A percentile compares a stretch with the other conserved stretches of the same genome.
Conservation (phyloP, 2,888 invertebrate species). For the Morpho deidamia region DNA sequence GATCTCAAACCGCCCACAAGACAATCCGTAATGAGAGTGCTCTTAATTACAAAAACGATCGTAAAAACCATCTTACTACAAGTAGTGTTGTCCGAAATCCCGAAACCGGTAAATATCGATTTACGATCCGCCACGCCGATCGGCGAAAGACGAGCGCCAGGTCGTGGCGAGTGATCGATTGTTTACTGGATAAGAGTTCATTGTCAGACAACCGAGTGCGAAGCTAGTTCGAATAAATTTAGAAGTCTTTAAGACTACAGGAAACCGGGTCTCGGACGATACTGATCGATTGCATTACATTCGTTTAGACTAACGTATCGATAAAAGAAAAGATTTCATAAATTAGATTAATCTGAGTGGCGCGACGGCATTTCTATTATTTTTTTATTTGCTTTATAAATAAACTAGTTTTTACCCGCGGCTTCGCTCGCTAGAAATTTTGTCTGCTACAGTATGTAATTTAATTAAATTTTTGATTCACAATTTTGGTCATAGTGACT, state of each 20-base stretch:
- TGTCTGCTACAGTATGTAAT: no score
- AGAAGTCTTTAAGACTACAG: conserved; percentile 56
- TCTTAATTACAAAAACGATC: conserved; percentile 53
- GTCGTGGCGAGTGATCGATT: conserved; percentile 62
- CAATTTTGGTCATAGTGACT: no score
- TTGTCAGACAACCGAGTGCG: conserved; percentile 69
- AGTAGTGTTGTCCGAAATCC: conserved; percentile 51
- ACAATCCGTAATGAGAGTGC: conserved; percentile 39
- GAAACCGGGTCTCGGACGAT: conserved; percentile 41
- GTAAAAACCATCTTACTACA: conserved; percentile 57
- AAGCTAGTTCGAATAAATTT: conserved; percentile 64
- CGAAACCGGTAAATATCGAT: conserved; percentile 53
- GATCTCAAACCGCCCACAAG: conserved; percentile 15
- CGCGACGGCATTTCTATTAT: not conserved
- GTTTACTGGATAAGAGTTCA: conserved; percentile 72
- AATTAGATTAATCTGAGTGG: conserved; percentile 16
- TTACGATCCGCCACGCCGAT: conserved; percentile 59
- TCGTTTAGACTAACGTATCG: conserved; percentile 25
- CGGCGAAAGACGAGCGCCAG: conserved; percentile 64
- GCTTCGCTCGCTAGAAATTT: no score
- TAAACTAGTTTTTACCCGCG: no score
- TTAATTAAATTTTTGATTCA: no score
- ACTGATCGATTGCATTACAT: conserved; percentile 36
- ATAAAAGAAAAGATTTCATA: conserved; percentile 22
- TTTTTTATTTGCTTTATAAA: no score